Evolutionary conservation across 2,113 vertebrate genomes (phyloP).

Genomic region (Macroglossus sobrinus): DNA sequence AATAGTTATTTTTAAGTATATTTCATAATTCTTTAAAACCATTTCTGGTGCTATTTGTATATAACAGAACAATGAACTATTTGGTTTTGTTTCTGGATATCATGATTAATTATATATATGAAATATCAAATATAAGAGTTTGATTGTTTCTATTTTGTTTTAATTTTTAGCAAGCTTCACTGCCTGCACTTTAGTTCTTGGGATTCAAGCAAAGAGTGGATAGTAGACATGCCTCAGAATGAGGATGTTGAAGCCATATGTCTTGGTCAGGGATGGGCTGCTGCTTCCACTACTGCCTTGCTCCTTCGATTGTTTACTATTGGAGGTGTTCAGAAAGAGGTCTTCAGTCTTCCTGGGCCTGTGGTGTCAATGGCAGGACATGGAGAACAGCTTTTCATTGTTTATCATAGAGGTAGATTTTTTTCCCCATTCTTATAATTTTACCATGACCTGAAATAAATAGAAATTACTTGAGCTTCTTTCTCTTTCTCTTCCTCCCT

Average conservation of each 20-base stretch:
- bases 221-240: slow-evolving; percentile 90
- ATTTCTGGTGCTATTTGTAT: neutral
- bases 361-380: slow-evolving; percentile 93
- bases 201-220: slow-evolving; percentile 98
- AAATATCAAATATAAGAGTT: neutral
- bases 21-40: neutral
- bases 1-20: neutral
- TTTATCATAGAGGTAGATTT: slow-evolving; percentile 91
- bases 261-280: slow-evolving; percentile 93
- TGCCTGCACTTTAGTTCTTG: slow-evolving; percentile 97
- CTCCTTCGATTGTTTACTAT: slow-evolving; percentile 90
- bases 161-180: slow-evolving; percentile 90
- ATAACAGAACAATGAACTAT: neutral
- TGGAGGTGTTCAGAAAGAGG: slow-evolving; percentile 92
- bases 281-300: slow-evolving; percentile 88
- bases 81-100: neutral
- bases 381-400: slow-evolving; percentile 91
- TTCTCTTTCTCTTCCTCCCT: neutral
- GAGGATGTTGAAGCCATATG: slow-evolving; percentile 92
- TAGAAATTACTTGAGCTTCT: neutral
- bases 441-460: neutral
- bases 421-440: neutral
- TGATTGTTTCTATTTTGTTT: slow-evolving; percentile 21
- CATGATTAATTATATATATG: neutral
- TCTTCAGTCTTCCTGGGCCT: slow-evolving; percentile 92